Evolutionary conservation across 2,888 invertebrate species (phyloP).

Genomic region (Lobophora halterata): DNA sequence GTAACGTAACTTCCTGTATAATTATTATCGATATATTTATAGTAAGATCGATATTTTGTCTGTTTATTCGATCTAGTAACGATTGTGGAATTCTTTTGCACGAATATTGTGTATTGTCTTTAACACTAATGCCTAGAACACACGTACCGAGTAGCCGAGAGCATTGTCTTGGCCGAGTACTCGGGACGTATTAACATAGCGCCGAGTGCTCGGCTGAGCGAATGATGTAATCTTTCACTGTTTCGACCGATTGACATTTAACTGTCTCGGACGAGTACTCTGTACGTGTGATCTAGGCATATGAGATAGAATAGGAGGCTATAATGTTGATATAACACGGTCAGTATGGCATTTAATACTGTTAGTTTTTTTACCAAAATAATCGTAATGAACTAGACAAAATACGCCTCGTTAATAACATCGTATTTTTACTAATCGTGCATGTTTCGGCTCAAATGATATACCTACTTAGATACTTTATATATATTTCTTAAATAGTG

Average conservation of each 20-base stretch:
- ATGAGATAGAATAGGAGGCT: no score
- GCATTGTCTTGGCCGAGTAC: no score
- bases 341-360: constrained; percentile 4
- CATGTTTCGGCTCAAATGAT: constrained; percentile 15
- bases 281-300: no score
- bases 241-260: no score
- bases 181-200: no score
- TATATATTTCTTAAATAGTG: no score
- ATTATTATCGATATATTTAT: constrained; percentile 23
- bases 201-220: no score
- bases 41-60: constrained; percentile 28
- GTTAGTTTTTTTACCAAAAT: not conserved
- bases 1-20: constrained; percentile 34
- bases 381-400: constrained; percentile 3
- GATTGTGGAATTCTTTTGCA: not conserved
- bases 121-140: no score
- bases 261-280: no score
- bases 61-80: constrained; percentile 27
- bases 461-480: no score
- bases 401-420: constrained; percentile 5
- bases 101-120: not conserved
- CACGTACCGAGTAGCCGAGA: no score
- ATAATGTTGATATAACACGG: not conserved
- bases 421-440: constrained; percentile 5
- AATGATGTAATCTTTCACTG: no score